Evolutionary conservation across 1,140 invertebrate genomes (phyloP).

Genomic region (Drosophila triauraria): DNA sequence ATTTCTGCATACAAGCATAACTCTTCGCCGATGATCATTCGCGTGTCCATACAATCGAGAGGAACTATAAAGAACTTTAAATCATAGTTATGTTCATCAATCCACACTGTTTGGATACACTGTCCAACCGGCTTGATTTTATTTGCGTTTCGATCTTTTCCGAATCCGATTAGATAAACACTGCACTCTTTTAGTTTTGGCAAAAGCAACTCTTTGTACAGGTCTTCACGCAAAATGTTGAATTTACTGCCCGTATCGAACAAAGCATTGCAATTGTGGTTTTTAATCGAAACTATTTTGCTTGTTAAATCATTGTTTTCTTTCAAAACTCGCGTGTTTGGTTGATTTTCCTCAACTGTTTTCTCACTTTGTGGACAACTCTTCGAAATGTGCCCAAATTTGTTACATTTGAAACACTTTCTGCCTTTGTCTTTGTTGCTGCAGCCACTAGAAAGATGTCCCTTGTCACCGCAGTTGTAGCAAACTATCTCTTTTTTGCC

Average conservation of each 20-base stretch:
- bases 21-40: neutral
- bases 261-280: neutral
- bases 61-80: neutral
- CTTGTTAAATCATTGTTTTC: neutral
- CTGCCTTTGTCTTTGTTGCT: neutral
- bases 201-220: neutral
- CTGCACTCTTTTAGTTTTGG: neutral
- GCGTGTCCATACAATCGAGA: neutral
- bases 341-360: neutral
- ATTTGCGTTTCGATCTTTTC: neutral
- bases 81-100: neutral
- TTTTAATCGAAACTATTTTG: too few species aligned
- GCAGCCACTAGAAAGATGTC: neutral
- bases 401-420: constrained; percentile 5
- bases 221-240: neutral
- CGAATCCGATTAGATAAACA: neutral
- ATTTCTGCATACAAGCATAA: neutral
- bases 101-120: neutral
- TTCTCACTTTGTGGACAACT: neutral
- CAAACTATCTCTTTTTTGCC: neutral
- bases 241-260: neutral
- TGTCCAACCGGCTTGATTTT: constrained; percentile 1
- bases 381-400: neutral
- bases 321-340: neutral
- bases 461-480: neutral